Evolutionary conservation across 2,797 vertebrate species (phyloP).

Genomic region (Perodicticus potto): DNA sequence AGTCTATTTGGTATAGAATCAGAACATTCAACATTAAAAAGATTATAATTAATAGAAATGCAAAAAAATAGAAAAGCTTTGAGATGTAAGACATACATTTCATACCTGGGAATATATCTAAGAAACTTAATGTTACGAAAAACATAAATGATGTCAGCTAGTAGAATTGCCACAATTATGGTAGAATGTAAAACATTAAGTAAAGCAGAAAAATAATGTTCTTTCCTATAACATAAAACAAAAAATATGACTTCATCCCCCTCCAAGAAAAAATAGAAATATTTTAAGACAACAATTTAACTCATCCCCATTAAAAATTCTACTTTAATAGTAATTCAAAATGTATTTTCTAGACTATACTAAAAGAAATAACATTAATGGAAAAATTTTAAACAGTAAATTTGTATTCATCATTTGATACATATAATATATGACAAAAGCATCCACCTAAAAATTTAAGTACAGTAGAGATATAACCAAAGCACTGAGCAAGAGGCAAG

Average conservation of each 20-base stretch:
- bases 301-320: not conserved
- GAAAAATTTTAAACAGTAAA: not conserved
- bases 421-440: not conserved
- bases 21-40: slow-evolving; percentile 35
- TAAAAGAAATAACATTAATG: not conserved
- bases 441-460: not conserved
- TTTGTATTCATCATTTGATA: not conserved
- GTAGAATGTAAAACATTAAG: slow-evolving; percentile 93
- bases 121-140: slow-evolving; percentile 88
- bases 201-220: slow-evolving; percentile 92
- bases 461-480: not conserved
- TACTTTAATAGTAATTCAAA: slow-evolving; percentile 26
- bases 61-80: not conserved
- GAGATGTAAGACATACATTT: not conserved
- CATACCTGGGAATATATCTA: slow-evolving; percentile 93
- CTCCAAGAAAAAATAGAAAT: not conserved
- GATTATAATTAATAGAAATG: not conserved
- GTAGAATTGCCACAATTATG: slow-evolving; percentile 91
- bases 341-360: not conserved
- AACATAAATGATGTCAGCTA: slow-evolving; percentile 91
- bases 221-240: slow-evolving; percentile 89
- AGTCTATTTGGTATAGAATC: not conserved
- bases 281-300: slow-evolving; percentile 36
- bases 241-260: not conserved
- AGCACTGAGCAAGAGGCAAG: not conserved